Evolutionary conservation across 2,888 invertebrate species (phyloP).

Genomic region (Chelonus formosanus): DNA sequence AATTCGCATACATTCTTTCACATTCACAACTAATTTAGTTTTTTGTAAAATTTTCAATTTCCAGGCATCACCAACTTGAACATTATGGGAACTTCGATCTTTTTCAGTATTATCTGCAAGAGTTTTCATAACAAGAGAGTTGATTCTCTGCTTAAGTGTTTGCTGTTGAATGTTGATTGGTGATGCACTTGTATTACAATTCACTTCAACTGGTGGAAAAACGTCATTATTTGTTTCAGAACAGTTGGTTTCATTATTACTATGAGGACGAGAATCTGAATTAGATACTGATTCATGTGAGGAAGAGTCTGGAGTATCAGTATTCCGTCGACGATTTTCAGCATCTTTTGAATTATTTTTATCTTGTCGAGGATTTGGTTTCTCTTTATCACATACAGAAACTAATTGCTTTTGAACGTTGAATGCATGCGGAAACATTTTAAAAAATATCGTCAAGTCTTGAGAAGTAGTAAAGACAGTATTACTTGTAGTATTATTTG

Average conservation of each 20-base stretch:
- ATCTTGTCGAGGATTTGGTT: constrained; percentile 55
- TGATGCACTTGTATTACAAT: constrained; percentile 49
- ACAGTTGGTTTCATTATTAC: constrained; percentile 31
- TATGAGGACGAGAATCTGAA: constrained; percentile 43
- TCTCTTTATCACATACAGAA: constrained; percentile 80
- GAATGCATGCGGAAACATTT: constrained; percentile 93
- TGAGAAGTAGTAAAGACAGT: constrained; percentile 90
- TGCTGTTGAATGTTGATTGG: constrained; percentile 67
- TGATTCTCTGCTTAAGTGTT: constrained; percentile 87
- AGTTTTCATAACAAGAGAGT: constrained; percentile 87
- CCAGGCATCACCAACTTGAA: constrained; percentile 76
- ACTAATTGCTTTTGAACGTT: constrained; percentile 93
- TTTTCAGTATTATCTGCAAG: constrained; percentile 84
- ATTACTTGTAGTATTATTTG: constrained; percentile 81
- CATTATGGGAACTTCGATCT: constrained; percentile 66
- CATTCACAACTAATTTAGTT: constrained; percentile 81
- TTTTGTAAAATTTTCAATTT: constrained; percentile 83
- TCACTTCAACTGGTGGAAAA: constrained; percentile 49
- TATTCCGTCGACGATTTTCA: constrained; percentile 20
- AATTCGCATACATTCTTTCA: constrained; percentile 80
- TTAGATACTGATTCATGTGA: constrained; percentile 35
- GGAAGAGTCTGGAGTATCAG: not conserved
- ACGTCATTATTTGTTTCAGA: constrained; percentile 22
- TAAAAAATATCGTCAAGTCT: constrained; percentile 88
- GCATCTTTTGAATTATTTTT: constrained; percentile 39